Evolutionary conservation across 2,797 vertebrate genomes (phyloP).

Genomic region (Dendrocincla fuliginosa): DNA sequence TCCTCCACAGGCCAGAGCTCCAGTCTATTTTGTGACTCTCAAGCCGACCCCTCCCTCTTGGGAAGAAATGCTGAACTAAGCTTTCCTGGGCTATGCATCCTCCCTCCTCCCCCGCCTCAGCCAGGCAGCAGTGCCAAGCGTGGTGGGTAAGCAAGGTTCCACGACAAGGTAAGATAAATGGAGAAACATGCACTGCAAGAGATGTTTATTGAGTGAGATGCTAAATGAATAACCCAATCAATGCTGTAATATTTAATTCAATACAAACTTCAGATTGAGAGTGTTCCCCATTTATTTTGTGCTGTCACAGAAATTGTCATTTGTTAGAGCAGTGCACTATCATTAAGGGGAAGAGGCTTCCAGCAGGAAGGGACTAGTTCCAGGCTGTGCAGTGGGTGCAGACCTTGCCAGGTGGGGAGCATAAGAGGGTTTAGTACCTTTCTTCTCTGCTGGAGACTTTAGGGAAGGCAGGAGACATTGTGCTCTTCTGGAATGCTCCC

Average conservation of each 20-base stretch:
- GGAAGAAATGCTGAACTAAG: slow-evolving; percentile 21
- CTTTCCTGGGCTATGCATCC: neutral
- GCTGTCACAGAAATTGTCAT: slow-evolving; percentile 44
- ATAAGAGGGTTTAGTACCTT: fast-evolving
- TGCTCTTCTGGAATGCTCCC: neutral
- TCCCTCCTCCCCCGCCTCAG: neutral
- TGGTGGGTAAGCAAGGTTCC: neutral
- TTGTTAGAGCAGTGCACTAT: slow-evolving; percentile 23
- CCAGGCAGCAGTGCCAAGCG: neutral
- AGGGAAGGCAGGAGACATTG: neutral
- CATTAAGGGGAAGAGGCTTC: slow-evolving; percentile 21
- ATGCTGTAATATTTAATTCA: slow-evolving; percentile 74
- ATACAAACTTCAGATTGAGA: slow-evolving; percentile 66
- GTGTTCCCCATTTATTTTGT: slow-evolving; percentile 62
- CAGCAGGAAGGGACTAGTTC: neutral
- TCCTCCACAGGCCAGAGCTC: neutral
- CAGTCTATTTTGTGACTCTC: neutral
- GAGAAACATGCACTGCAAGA: slow-evolving; percentile 49
- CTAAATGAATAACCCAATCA: slow-evolving; percentile 75
- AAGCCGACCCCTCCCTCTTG: neutral
- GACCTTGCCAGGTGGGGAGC: neutral
- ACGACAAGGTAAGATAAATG: slow-evolving; percentile 68
- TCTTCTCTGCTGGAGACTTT: neutral
- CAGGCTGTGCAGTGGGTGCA: neutral
- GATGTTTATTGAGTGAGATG: slow-evolving; percentile 71